Evolutionary conservation across 2,113 vertebrate genomes (phyloP).

Genomic region (Trogon melanurus): DNA sequence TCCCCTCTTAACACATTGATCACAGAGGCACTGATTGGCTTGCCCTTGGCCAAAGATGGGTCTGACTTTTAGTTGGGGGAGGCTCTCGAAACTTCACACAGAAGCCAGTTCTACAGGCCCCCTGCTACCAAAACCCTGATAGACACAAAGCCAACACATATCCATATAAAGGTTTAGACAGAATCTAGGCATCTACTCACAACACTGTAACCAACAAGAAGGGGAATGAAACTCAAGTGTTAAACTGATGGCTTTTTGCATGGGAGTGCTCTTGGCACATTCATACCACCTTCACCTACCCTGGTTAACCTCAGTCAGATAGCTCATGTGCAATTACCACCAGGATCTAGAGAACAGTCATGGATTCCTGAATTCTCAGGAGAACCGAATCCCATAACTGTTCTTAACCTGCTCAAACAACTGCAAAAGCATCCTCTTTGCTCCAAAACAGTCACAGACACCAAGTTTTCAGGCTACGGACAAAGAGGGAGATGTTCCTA

Average conservation of each 20-base stretch:
- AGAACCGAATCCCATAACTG: neutral
- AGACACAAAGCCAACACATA: too few relatives aligned
- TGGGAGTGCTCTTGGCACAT: neutral
- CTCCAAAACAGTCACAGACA: neutral
- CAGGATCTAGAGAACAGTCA: neutral
- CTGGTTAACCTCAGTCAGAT: neutral
- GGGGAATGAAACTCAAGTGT: neutral
- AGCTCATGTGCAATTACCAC: neutral
- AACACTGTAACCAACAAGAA: accelerated
- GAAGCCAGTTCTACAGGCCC: too few relatives aligned
- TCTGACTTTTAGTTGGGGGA: too few relatives aligned
- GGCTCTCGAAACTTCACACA: too few relatives aligned
- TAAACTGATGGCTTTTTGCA: neutral
- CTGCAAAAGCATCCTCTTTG: neutral
- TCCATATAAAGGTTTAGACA: neutral
- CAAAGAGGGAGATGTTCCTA: neutral
- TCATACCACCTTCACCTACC: neutral
- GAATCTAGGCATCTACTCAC: neutral
- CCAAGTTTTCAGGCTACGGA: neutral
- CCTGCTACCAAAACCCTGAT: too few relatives aligned
- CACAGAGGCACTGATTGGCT: too few relatives aligned
- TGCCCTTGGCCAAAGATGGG: too few relatives aligned
- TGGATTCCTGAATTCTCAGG: neutral
- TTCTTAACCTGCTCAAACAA: neutral
- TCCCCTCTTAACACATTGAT: too few relatives aligned